phyloP scores from a whole-genome alignment of 2,113 vertebrate genomes.

The Cyprinus carpio region DNA sequence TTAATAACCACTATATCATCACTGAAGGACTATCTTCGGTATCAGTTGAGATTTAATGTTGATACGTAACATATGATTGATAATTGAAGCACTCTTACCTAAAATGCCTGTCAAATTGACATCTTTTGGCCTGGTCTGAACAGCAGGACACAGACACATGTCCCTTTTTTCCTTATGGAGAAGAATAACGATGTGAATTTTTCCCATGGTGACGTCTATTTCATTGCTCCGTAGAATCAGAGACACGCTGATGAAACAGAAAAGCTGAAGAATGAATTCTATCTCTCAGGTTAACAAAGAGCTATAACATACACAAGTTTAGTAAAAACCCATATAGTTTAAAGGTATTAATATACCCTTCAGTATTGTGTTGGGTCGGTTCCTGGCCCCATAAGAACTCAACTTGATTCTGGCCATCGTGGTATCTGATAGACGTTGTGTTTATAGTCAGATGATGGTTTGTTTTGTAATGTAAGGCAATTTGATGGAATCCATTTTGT shows the following conservation, averaged over 20 bases:
- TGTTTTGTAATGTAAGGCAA: constrained; percentile 57
- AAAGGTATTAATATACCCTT: constrained; percentile 31
- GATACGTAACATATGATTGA: not conserved
- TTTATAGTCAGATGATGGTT: constrained; percentile 50
- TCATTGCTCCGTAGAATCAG: constrained; percentile 57
- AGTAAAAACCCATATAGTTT: not conserved
- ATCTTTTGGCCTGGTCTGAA: constrained; percentile 56
- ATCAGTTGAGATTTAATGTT: no score
- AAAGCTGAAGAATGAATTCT: not conserved
- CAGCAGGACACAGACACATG: constrained; percentile 68
- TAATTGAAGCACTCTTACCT: constrained; percentile 49
- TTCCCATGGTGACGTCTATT: constrained; percentile 58
- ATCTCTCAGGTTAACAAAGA: not conserved
- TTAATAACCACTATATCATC: not conserved
- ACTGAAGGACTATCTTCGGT: no score
- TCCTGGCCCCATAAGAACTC: not conserved
- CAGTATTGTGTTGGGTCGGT: not conserved
- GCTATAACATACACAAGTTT: no score
- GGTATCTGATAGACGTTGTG: constrained; percentile 20
- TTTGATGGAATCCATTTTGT: constrained; percentile 61
- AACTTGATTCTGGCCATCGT: not conserved
- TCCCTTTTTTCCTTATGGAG: constrained; percentile 39
- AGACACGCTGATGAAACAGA: constrained; percentile 52
- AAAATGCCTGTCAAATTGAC: constrained; percentile 56
- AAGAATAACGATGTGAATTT: constrained; percentile 58